Evolutionary conservation across 1,140 invertebrate species (phyloP), one percentile per base, ranked within the genome.

Genomic region (Camponotus pennsylvanicus): DNA sequence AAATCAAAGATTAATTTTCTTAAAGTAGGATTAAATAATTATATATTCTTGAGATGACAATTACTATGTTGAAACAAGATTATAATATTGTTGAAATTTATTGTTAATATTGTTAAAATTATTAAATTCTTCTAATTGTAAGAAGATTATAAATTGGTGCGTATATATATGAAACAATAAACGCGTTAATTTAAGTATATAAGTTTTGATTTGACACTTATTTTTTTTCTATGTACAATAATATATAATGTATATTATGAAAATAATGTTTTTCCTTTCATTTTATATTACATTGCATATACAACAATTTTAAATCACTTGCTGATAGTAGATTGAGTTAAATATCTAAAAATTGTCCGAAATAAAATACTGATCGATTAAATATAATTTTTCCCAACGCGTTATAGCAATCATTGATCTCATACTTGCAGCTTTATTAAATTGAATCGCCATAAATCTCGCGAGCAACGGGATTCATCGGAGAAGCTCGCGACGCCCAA

Each of bases 381-480:
- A 66, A 66, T 6, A 32, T 18, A 69, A 69, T 45, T 57, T 75
- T 75, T 55, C n/a, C 27, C 34, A 69, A 18, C 52, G 40, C 67
- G 13, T 27, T 45, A 13, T 71, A 61, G 55, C 18, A 9, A 11
- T 45, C 61, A 63, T 75, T 82, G 70, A 59, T 75, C 67, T 55
- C 34, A 55, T 40, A 32, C 34, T 5, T 40, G 37, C 45, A 64
- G 78, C 49, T 61, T 73, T 73, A 55, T 61, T 61, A 83, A 83
- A 27, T 42, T 18, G n/a, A 13, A 82, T 73, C 40, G 79, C 40
- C 67, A 49, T 83, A 83, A 83, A 83, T 83, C 79, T 73, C 69
- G 42, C n/a, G 49, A 83, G 67, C 40, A 73, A 83, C 37, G 11
- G 34, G 34, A 59, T 57, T 73, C 55, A 42, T 42, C 34, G 21